A percentile compares a stretch with the other conserved stretches of the same genome.
These are phyloP conservation scores for Lasius platythorax DNA, from an alignment of 2,888 invertebrate species.

Conservation along the genomic window DNA sequence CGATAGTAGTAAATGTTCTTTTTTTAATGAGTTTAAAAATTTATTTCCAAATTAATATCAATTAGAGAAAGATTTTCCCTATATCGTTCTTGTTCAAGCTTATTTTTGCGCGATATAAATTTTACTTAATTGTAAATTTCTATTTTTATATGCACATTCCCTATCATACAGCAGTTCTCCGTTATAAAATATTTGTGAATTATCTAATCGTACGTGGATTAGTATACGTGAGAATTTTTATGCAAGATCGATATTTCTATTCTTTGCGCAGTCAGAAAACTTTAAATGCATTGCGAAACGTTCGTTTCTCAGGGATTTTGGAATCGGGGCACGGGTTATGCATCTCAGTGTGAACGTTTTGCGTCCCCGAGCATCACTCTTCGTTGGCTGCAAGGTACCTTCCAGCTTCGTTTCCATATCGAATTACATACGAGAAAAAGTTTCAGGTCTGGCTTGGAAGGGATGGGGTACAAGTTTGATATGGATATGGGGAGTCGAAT, in stretches of 20 bases:
- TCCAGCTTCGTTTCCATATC: constrained; percentile 77
- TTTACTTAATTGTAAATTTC: neutral
- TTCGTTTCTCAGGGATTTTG: constrained; percentile 62
- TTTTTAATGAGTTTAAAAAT: neutral
- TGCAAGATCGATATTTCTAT: constrained; percentile 17
- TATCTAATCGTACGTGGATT: neutral
- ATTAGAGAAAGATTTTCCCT: neutral
- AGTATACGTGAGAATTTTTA: neutral
- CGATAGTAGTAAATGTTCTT: neutral
- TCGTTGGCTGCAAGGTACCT: constrained; percentile 65
- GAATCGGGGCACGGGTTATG: constrained; percentile 64
- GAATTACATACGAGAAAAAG: constrained; percentile 81
- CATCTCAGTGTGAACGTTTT: constrained; percentile 65
- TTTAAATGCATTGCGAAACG: constrained; percentile 35
- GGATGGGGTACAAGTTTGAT: constrained; percentile 78
- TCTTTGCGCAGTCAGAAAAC: constrained; percentile 2
- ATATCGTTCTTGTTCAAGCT: neutral
- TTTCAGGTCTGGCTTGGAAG: constrained; percentile 74
- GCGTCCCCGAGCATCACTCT: constrained; percentile 59
- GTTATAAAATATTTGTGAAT: neutral
- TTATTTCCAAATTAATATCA: neutral
- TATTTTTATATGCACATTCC: neutral
- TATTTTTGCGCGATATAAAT: neutral
- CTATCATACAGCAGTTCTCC: neutral
- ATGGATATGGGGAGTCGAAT: constrained; percentile 76